A percentile compares a stretch with the other conserved stretches of the same genome.
Evolutionary conservation across 2,797 vertebrate genomes (phyloP).

Genomic region (Xiphophorus birchmanni): DNA sequence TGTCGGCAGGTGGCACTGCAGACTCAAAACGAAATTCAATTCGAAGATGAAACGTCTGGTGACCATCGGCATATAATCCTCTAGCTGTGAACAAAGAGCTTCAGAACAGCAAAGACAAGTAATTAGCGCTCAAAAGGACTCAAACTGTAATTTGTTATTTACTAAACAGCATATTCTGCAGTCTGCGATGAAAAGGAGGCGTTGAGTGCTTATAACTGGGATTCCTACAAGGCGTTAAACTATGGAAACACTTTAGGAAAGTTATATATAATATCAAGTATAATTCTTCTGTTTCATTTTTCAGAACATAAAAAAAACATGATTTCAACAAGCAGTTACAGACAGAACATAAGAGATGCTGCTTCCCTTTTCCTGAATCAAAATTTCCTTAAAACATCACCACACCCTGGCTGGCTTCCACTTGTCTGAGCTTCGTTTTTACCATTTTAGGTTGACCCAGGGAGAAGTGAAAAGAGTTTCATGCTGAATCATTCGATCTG

Average conservation of each 20-base stretch:
- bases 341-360: neutral
- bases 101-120: neutral
- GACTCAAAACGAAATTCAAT: neutral
- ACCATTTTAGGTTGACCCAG: slow-evolving; percentile 24
- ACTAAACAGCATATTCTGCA: neutral
- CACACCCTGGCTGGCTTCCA: slow-evolving; percentile 27
- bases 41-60: neutral
- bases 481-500: slow-evolving; percentile 14
- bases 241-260: neutral
- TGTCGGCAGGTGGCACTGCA: slow-evolving; percentile 7
- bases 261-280: neutral
- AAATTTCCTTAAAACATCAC: slow-evolving; percentile 40
- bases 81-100: neutral
- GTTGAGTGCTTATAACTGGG: too few relatives aligned
- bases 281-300: neutral
- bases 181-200: neutral
- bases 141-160: neutral
- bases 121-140: neutral
- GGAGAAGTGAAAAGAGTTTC: slow-evolving; percentile 42
- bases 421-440: slow-evolving; percentile 54
- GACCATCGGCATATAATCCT: neutral
- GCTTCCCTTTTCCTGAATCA: slow-evolving; percentile 15
- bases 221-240: neutral
- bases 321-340: neutral
- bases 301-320: neutral